Conservation (phyloP, 37 sponge, comb jelly and placozoan species). For the Theonella swinhoei region DNA sequence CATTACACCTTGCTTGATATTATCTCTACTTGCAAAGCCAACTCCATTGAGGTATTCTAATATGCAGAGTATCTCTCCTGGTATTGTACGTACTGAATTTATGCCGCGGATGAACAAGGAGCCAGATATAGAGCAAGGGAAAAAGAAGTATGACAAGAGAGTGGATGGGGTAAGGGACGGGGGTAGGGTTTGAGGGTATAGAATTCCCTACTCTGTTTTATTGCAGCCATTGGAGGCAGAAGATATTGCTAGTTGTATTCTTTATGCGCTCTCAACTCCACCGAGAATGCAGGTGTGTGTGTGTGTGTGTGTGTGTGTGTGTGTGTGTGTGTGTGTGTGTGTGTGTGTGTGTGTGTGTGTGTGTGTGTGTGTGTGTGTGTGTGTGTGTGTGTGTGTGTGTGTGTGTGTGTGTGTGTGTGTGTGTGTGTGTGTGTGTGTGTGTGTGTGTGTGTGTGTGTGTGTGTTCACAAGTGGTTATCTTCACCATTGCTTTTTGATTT, state of each 20-base stretch:
- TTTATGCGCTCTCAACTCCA: constrained; percentile 70
- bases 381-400: no score
- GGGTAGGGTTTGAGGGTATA: no score
- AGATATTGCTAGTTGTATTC: constrained; percentile 57
- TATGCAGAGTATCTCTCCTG: constrained; percentile 78
- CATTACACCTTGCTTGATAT: background rate
- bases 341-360: background rate
- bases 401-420: background rate
- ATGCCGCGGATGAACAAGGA: constrained; percentile 22
- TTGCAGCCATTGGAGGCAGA: constrained; percentile 62
- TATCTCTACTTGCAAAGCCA: background rate
- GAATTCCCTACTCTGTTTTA: no score
- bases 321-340: background rate
- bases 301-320: background rate
- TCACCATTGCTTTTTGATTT: background rate
- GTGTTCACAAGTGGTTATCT: background rate
- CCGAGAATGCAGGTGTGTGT: constrained; percentile 58
- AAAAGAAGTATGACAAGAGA: constrained; percentile 33
- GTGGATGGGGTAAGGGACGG: background rate
- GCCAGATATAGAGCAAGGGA: constrained; percentile 34
- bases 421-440: background rate
- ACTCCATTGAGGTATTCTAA: constrained; percentile 47
- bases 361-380: no score
- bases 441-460: no score
- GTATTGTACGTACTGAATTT: constrained; percentile 75